phyloP scores from a whole-genome alignment of 2,888 invertebrate species.

The Synergus umbraculus region DNA sequence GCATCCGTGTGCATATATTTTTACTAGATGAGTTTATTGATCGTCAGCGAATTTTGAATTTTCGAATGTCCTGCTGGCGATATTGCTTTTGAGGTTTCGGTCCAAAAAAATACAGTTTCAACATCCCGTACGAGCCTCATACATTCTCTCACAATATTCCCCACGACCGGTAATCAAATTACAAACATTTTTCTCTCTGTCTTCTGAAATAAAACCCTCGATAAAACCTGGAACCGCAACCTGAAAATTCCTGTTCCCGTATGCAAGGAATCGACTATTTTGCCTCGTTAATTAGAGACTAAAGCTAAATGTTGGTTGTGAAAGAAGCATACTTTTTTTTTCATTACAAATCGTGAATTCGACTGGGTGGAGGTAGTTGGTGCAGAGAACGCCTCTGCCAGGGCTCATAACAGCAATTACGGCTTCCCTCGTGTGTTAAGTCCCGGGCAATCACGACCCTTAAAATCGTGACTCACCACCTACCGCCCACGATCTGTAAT shows the following conservation, averaged over 20 bases:
- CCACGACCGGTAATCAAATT: too few species aligned
- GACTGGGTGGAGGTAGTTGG: not conserved
- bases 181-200: too few species aligned
- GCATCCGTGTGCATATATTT: slow-evolving; percentile 5
- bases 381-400: not conserved
- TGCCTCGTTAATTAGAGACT: too few species aligned
- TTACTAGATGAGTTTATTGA: slow-evolving; percentile 22
- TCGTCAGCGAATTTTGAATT: slow-evolving; percentile 17
- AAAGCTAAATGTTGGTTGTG: too few species aligned
- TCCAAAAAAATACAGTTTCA: not conserved
- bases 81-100: slow-evolving; percentile 21
- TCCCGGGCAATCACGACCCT: slow-evolving; percentile 36
- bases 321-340: too few species aligned
- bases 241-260: too few species aligned
- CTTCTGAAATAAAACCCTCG: too few species aligned
- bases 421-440: not conserved
- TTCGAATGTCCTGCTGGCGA: not conserved
- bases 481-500: slow-evolving; percentile 48
- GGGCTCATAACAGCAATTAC: not conserved
- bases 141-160: too few species aligned
- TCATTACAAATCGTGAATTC: too few species aligned
- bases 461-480: slow-evolving; percentile 46
- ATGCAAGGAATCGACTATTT: too few species aligned
- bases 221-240: too few species aligned
- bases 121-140: not conserved